Evolutionary conservation across 2,113 vertebrate species (phyloP).

Genomic region (Salvelinus fontinalis): DNA sequence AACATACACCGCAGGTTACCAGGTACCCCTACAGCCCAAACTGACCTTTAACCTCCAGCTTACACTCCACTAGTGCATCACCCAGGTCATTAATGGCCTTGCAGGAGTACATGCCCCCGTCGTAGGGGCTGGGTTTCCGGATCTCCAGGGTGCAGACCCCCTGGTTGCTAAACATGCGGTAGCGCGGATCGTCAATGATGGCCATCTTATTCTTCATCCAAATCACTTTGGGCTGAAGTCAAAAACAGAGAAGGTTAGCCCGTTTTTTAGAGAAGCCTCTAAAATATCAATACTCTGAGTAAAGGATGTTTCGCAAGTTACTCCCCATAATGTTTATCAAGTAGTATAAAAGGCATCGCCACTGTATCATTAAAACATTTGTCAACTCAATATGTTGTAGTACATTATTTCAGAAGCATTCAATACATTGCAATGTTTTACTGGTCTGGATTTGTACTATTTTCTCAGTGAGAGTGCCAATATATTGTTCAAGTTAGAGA

Average conservation of each 20-base stretch:
- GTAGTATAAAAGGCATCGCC: too few relatives aligned
- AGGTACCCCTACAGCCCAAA: constrained; percentile 11
- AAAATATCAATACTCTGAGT: too few relatives aligned
- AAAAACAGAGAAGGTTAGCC: constrained; percentile 3
- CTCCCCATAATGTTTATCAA: too few relatives aligned
- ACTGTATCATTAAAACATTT: background rate
- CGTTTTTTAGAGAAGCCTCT: background rate
- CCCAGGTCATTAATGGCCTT: constrained; percentile 89
- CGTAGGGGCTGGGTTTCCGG: constrained; percentile 94
- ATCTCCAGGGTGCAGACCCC: constrained; percentile 96
- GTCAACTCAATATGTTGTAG: background rate
- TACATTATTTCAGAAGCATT: background rate
- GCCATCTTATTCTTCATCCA: constrained; percentile 98
- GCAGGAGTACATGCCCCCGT: constrained; percentile 90
- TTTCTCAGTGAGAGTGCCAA: too few relatives aligned
- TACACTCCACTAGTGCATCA: constrained; percentile 92
- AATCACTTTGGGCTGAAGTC: constrained; percentile 87
- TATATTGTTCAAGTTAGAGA: too few relatives aligned
- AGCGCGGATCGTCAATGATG: constrained; percentile 89
- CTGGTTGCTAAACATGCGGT: constrained; percentile 97
- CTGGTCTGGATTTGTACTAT: too few relatives aligned
- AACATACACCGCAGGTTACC: too few relatives aligned
- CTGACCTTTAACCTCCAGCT: constrained; percentile 98
- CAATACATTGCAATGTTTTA: too few relatives aligned
- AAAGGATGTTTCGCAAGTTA: too few relatives aligned